Base-by-base conservation (phyloP, 2,888 invertebrate genomes). In the Catocala sponsa region DNA sequence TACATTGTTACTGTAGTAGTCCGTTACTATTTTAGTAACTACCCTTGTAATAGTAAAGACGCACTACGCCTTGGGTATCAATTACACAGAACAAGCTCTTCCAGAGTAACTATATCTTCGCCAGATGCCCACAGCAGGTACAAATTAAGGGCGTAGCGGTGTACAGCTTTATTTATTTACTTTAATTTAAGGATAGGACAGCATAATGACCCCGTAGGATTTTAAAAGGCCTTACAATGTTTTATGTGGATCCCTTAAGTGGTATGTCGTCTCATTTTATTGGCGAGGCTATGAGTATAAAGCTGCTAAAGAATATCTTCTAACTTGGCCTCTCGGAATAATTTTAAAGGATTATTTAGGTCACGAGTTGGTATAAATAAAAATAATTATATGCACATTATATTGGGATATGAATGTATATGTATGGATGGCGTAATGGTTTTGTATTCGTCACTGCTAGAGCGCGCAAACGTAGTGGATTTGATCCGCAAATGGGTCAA, bases 131-230 rank as follows among this genome's bases (percentile, higher is more conserved):
- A 65, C 80, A 84, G 79, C 83, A 85, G 87, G 88, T 84, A 89
- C 87, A 88, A 90, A 89, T 90, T 87, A 86, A 86, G 83, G 88
- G 82, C 77, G 80, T 81, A 79, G 76, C 73, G 74, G 83, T 85
- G 76, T 85, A 85, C 80, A 72, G 82, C 83, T 87, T 89, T 89
- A 90, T 89, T 90, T 90, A 90, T 90, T 85, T 82, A 86, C 86
- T 85, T 88, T 87, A 88, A 90, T 90, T 89, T 85, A 84, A 74
- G 80, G 79, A 77, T 83, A 82, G 82, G 82, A 81, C 82, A 80
- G 82, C 83, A 81, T 88, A 85, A 89, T 82, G 85, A 84, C 79
- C 81, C 78, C 78, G 79, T 85, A 78, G 82, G 82, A 83, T 82
- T 87, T 85, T 82, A 85, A 84, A 69, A 63, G 71, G 74, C 33